Conservation (phyloP, 2,113 vertebrate genomes). For the Rhadina sibilatrix region DNA sequence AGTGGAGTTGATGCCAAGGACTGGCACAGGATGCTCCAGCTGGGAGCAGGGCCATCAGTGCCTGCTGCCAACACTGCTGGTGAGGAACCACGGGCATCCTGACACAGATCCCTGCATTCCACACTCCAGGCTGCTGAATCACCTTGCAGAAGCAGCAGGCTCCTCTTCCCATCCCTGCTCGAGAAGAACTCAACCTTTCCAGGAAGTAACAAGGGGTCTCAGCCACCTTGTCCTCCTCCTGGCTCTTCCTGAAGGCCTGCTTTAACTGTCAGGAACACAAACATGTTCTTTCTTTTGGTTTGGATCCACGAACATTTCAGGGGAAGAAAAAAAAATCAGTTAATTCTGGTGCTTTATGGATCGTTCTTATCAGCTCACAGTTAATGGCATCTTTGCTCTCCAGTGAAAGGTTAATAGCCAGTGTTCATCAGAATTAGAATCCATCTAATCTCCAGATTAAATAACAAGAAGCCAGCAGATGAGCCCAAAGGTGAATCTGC, state of each 20-base stretch:
- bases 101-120: background rate
- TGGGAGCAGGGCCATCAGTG: background rate
- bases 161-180: background rate
- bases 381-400: slow-evolving; percentile 41
- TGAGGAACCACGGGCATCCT: background rate
- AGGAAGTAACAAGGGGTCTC: background rate
- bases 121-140: background rate
- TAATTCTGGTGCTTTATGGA: slow-evolving; percentile 27
- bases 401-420: slow-evolving; percentile 47
- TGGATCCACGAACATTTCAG: background rate
- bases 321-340: background rate
- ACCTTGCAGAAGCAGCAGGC: background rate
- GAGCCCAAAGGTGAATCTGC: slow-evolving; percentile 51
- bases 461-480: background rate
- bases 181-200: background rate
- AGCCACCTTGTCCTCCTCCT: background rate
- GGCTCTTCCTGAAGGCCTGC: background rate
- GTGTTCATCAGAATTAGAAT: background rate
- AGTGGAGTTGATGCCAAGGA: background rate
- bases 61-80: background rate
- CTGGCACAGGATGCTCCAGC: background rate
- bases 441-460: slow-evolving; percentile 36
- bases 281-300: background rate
- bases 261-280: background rate
- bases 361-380: slow-evolving; percentile 22